These are phyloP conservation scores for Eriosoma lanigerum DNA, from an alignment of 1,140 invertebrate species.

Conservation along the genomic window DNA sequence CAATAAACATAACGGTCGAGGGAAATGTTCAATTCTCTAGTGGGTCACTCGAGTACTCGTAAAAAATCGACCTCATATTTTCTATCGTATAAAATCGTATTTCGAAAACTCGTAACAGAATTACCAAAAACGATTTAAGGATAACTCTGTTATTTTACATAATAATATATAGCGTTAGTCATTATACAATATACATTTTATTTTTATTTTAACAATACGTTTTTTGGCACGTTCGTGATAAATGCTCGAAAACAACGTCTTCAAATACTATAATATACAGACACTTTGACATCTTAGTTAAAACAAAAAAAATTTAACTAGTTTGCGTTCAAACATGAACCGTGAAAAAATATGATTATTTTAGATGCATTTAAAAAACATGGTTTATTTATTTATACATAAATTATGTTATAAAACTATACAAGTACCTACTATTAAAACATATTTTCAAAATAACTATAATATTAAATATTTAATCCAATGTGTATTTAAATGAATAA, in stretches of 20 bases:
- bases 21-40: constrained; percentile 24
- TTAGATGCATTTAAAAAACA: not conserved
- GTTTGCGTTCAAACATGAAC: not conserved
- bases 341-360: constrained; percentile 9
- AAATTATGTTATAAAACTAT: no score
- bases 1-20: constrained; percentile 44
- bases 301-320: constrained; percentile 19
- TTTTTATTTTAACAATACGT: not conserved
- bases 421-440: no score
- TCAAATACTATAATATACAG: not conserved
- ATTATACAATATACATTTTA: constrained; percentile 3
- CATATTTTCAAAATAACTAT: no score
- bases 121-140: constrained; percentile 2
- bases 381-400: no score
- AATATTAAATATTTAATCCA: no score
- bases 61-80: not conserved
- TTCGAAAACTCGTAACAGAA: not conserved
- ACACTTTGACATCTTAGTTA: constrained; percentile 3
- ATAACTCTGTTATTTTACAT: not conserved
- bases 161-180: not conserved
- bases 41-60: constrained; percentile 28
- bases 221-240: not conserved
- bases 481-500: no score
- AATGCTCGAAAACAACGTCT: constrained; percentile 14
- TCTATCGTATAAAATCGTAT: not conserved